These are phyloP conservation scores for Cuniculus paca DNA, from an alignment of 2,797 vertebrate genomes.

Conservation along the genomic window DNA sequence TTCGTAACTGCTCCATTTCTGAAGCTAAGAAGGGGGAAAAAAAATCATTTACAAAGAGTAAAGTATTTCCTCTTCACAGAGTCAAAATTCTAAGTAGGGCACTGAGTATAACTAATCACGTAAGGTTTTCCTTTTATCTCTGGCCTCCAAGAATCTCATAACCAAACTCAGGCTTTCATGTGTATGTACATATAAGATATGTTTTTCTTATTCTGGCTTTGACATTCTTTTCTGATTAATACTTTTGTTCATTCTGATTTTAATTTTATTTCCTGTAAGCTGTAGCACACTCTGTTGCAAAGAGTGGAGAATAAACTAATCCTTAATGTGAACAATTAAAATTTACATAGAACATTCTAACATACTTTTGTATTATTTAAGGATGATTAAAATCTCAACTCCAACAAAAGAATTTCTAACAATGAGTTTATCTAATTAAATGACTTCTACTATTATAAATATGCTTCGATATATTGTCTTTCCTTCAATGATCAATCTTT, in stretches of 20 bases:
- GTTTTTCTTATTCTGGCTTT: not conserved
- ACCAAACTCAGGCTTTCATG: not conserved
- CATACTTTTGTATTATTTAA: not conserved
- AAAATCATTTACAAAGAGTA: slow-evolving; percentile 28
- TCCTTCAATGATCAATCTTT: not conserved
- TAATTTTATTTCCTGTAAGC: slow-evolving; percentile 47
- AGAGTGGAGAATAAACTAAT: slow-evolving; percentile 8
- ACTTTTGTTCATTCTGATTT: slow-evolving; percentile 41
- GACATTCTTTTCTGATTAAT: slow-evolving; percentile 16
- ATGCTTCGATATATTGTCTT: not conserved
- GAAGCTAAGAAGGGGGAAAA: slow-evolving; percentile 89
- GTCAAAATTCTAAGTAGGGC: slow-evolving; percentile 36
- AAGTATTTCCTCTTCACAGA: not conserved
- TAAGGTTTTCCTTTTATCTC: not conserved
- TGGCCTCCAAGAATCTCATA: not conserved
- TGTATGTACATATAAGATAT: not conserved
- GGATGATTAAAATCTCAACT: slow-evolving; percentile 5
- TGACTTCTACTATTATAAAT: not conserved
- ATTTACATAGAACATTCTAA: not conserved
- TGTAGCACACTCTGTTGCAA: slow-evolving; percentile 28
- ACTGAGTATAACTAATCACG: not conserved
- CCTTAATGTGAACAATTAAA: slow-evolving; percentile 33
- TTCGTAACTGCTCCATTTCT: slow-evolving; percentile 97
- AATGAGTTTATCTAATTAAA: not conserved
- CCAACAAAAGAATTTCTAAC: slow-evolving; percentile 18